These are phyloP conservation scores for Odontophorus gujanensis DNA, from an alignment of 2,113 vertebrate species.

Conservation along the genomic window DNA sequence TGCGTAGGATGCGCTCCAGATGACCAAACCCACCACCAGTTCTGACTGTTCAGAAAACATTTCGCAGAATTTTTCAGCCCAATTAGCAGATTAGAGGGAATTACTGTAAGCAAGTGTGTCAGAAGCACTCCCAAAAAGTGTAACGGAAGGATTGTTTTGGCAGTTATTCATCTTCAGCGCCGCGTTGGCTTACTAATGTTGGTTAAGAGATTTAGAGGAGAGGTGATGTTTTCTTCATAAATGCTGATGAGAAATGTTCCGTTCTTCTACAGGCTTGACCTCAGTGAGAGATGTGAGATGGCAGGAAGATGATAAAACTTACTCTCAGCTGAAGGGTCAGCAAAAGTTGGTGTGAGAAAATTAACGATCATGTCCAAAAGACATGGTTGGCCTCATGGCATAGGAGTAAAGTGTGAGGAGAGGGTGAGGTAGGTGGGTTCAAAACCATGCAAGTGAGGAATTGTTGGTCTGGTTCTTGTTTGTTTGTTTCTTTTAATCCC, in stretches of 20 bases:
- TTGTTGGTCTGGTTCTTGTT: neutral
- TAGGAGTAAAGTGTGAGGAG: neutral
- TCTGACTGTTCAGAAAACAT: neutral
- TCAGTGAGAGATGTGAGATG: neutral
- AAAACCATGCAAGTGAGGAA: neutral
- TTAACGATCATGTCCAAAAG: fast-evolving
- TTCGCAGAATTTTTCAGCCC: neutral
- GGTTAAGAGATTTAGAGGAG: neutral
- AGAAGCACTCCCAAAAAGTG: neutral
- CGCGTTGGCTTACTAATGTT: neutral
- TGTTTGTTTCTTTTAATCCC: neutral
- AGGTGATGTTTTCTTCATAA: neutral
- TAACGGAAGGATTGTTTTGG: neutral
- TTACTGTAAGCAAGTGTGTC: neutral
- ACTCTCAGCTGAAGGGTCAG: neutral
- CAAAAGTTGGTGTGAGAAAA: neutral
- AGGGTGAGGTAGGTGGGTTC: too few relatives aligned
- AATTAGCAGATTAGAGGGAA: neutral
- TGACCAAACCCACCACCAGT: neutral
- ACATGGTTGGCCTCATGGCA: fast-evolving
- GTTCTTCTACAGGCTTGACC: neutral
- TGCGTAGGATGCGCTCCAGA: neutral
- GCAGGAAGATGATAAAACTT: neutral
- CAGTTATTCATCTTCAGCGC: neutral
- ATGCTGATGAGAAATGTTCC: neutral